Conservation (phyloP, 2,797 vertebrate species). For the Alosa sapidissima region DNA sequence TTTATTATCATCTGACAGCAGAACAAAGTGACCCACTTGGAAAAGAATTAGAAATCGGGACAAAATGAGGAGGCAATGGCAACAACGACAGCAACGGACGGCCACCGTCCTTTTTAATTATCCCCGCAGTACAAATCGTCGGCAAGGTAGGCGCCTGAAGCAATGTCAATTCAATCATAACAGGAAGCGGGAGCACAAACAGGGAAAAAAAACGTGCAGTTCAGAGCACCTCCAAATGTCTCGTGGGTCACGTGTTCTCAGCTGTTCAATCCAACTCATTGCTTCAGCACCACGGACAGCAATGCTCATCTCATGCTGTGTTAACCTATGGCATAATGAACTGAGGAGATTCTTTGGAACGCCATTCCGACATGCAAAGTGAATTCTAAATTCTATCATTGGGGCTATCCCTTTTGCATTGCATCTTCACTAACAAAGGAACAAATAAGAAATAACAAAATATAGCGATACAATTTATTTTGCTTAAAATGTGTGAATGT, state of each 20-base stretch:
- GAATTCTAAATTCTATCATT: neutral
- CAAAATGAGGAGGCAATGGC: constrained; percentile 30
- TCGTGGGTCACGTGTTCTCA: neutral
- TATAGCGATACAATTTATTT: neutral
- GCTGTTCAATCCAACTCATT: neutral
- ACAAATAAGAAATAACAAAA: neutral
- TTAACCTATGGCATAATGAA: neutral
- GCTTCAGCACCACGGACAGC: constrained; percentile 56
- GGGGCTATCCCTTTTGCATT: neutral
- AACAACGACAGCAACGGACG: neutral
- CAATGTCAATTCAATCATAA: constrained; percentile 31
- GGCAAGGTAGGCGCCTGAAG: constrained; percentile 34
- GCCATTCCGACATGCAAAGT: neutral
- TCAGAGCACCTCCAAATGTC: neutral
- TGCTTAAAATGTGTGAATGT: neutral
- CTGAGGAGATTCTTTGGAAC: neutral
- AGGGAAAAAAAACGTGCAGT: neutral
- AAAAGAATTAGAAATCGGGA: constrained; percentile 43
- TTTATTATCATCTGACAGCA: constrained; percentile 37
- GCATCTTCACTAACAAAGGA: neutral
- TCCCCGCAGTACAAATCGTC: constrained; percentile 27
- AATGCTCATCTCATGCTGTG: neutral
- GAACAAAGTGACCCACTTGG: constrained; percentile 49
- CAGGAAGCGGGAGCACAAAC: constrained; percentile 13
- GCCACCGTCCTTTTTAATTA: constrained; percentile 38